These are phyloP conservation scores for Panthera leo DNA, from an alignment of 2,113 vertebrate genomes.

Conservation along the genomic window DNA sequence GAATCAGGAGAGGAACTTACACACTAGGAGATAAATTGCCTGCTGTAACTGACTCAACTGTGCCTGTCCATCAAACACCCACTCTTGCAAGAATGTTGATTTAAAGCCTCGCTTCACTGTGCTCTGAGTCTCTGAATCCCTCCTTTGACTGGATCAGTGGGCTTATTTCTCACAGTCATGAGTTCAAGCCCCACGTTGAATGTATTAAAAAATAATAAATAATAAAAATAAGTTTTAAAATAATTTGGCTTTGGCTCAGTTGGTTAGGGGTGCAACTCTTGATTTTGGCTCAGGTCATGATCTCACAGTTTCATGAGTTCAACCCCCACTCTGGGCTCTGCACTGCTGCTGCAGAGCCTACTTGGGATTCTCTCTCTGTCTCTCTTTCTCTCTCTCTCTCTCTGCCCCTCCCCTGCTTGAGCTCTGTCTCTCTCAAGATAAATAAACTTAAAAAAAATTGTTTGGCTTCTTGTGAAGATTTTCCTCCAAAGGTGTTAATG, in stretches of 20 bases:
- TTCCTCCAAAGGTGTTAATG: background rate
- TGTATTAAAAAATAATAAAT: background rate
- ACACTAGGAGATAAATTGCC: no score
- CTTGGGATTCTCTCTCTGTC: background rate
- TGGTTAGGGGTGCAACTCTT: background rate
- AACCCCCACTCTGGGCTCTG: background rate
- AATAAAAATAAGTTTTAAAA: background rate
- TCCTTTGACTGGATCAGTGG: no score
- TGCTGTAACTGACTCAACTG: no score
- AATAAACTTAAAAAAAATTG: background rate
- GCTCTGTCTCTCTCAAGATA: background rate
- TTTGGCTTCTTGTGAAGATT: conserved; percentile 18
- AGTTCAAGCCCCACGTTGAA: background rate
- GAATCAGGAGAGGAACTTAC: no score
- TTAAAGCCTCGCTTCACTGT: no score
- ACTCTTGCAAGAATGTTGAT: no score
- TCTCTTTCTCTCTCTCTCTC: background rate
- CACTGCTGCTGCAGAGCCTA: background rate
- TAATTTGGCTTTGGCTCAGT: background rate
- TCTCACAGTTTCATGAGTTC: background rate
- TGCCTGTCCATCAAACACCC: no score
- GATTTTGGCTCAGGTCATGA: background rate
- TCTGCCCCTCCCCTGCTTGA: background rate
- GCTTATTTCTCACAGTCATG: background rate
- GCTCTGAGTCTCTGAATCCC: no score